Conservation (phyloP, 64 coral and sea anemone species). For the Trachythela sp. region DNA sequence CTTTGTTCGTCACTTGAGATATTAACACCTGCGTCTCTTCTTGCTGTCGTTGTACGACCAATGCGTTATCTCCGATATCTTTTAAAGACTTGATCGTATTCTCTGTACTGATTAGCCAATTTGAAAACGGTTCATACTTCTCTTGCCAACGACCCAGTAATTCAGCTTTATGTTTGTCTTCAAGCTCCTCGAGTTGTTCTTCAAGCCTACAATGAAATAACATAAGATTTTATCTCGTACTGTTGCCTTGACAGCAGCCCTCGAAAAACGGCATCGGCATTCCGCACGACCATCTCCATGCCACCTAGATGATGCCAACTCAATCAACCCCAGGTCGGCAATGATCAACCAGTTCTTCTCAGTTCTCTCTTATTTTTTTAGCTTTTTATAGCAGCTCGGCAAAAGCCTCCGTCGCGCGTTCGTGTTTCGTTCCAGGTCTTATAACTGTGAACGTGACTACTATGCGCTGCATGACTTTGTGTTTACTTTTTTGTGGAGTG, state of each 20-base stretch:
- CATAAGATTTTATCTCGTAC: background rate
- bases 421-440: too few relatives aligned
- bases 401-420: too few relatives aligned
- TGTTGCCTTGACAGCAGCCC: background rate
- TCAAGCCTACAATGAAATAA: background rate
- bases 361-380: too few relatives aligned
- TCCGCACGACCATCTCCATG: too few relatives aligned
- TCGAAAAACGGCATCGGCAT: too few relatives aligned
- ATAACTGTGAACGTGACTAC: too few relatives aligned
- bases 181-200: background rate
- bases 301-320: too few relatives aligned
- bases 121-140: background rate
- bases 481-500: too few relatives aligned
- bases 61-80: slow-evolving; percentile 4
- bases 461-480: too few relatives aligned
- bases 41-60: background rate
- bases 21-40: background rate
- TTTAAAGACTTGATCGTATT: background rate
- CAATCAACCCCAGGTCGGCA: too few relatives aligned
- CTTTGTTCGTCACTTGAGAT: background rate
- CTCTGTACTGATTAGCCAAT: background rate
- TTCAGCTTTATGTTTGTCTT: background rate
- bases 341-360: too few relatives aligned
- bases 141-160: background rate
- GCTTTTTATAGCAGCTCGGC: too few relatives aligned